Evolutionary conservation across 2,113 vertebrate genomes (phyloP), one percentile per base, ranked within the genome.

Genomic region (Bos taurus): DNA sequence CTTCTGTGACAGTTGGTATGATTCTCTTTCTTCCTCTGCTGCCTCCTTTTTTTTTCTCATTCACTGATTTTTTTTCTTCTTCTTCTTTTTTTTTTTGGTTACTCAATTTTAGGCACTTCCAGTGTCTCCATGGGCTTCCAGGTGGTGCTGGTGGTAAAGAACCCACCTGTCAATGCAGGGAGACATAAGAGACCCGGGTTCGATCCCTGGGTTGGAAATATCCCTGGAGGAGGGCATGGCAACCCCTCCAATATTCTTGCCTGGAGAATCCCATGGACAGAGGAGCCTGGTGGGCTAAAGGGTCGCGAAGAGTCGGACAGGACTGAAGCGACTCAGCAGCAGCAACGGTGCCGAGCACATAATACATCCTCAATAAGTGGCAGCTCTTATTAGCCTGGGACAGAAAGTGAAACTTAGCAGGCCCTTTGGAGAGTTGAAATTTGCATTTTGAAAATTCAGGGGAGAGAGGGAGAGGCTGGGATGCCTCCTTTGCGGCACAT

Each of bases 241-340:
- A 71, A 40, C 67, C n/a, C n/a, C n/a, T 71, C 67, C 67, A 40
- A 5, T 71, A 71, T 71, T 40, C 19, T 71, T 71, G 67, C 67
- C 67, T 23, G n/a, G 67, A 71, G 64, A 40, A 36, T 40, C n/a
- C 67, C 67, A 71, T 13, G n/a, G 67, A 40, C 67, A 71, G 67
- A 40, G 67, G n/a, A 71, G 67, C 67, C n/a, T 71, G 67, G n/a
- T 40, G 21, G 67, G 67, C 67, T 71, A 71, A 71, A 3, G n/a
- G n/a, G 67, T 71, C 5, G 0, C 0, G 0, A 12, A 23, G 67
- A 71, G 67, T 40, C 0, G 0, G n/a, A 40, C 67, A 71, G 64
- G 64, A 36, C 4, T 71, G 64, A 36, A 71, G 12, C 2, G 11
- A 43, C 71, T 77, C 36, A 77, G 71, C 40, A 43, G 40, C 40